phyloP scores from a whole-genome alignment of 2,113 vertebrate genomes.

The Siniperca knerii region DNA sequence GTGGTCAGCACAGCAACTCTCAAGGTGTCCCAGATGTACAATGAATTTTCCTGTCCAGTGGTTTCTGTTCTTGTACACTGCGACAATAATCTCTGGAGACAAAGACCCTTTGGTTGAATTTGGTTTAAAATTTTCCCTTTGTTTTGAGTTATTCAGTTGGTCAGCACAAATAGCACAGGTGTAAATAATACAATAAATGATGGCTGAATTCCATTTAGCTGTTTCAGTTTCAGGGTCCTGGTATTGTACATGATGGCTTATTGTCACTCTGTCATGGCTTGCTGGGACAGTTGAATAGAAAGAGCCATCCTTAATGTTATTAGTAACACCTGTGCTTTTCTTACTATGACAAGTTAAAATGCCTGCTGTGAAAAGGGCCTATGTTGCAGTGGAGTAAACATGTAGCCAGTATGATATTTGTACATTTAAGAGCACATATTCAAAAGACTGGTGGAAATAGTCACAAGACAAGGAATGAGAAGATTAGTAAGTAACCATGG shows the following conservation, averaged over 20 bases:
- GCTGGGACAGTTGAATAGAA: not conserved
- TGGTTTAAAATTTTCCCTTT: not conserved
- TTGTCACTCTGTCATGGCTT: not conserved
- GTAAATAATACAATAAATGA: not conserved
- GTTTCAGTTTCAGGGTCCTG: not conserved
- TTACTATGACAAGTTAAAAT: not conserved
- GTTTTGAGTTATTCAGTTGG: not conserved
- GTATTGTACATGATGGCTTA: not conserved
- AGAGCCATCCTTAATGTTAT: no score
- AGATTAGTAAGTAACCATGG: not conserved
- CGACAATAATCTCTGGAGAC: conserved; percentile 26
- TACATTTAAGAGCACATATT: no score
- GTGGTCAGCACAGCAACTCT: conserved; percentile 77
- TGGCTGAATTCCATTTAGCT: not conserved
- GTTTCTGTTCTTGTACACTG: conserved; percentile 19
- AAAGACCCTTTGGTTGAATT: conserved; percentile 25
- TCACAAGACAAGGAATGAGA: not conserved
- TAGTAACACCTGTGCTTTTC: not conserved
- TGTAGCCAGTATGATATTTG: not conserved
- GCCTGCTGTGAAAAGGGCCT: not conserved
- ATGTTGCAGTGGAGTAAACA: not conserved
- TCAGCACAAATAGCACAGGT: conserved; percentile 16
- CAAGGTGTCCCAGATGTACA: conserved; percentile 48
- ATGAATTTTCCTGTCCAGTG: conserved; percentile 36
- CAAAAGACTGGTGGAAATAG: not conserved